These are phyloP conservation scores for Carassius carassius DNA, from an alignment of 2,113 vertebrate genomes.

Conservation along the genomic window DNA sequence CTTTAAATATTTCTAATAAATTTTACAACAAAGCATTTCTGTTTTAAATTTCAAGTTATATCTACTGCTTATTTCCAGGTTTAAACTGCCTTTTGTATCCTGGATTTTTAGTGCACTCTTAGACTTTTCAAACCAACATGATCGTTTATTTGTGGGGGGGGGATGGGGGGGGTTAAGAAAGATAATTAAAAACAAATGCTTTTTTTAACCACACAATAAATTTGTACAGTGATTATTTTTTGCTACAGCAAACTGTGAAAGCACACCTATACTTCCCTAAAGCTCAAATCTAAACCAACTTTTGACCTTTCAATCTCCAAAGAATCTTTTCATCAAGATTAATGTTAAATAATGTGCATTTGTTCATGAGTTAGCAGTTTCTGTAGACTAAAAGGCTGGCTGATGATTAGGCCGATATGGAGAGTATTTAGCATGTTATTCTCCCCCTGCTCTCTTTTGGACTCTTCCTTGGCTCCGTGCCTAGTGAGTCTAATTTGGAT, in stretches of 20 bases:
- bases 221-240: background rate
- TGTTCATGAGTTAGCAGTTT: conserved; percentile 29
- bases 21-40: background rate
- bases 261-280: background rate
- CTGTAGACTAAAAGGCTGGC: background rate
- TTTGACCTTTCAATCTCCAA: background rate
- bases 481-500: conserved; percentile 80
- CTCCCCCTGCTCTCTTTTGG: conserved; percentile 61
- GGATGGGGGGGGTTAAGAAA: no score
- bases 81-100: no score
- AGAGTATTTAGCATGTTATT: conserved; percentile 62
- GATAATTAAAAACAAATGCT: background rate
- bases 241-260: background rate
- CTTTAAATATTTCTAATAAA: background rate
- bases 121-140: no score
- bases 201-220: background rate
- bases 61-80: background rate
- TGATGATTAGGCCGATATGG: conserved; percentile 19
- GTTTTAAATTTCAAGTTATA: no score
- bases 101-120: no score
- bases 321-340: background rate
- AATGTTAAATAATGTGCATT: conserved; percentile 6
- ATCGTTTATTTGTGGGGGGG: no score
- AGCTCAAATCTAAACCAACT: background rate
- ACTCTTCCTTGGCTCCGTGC: conserved; percentile 77